A percentile compares a stretch with the other conserved stretches of the same genome.
Evolutionary conservation across 2,113 vertebrate genomes (phyloP).

Genomic region (Trematocara nigrifrons): DNA sequence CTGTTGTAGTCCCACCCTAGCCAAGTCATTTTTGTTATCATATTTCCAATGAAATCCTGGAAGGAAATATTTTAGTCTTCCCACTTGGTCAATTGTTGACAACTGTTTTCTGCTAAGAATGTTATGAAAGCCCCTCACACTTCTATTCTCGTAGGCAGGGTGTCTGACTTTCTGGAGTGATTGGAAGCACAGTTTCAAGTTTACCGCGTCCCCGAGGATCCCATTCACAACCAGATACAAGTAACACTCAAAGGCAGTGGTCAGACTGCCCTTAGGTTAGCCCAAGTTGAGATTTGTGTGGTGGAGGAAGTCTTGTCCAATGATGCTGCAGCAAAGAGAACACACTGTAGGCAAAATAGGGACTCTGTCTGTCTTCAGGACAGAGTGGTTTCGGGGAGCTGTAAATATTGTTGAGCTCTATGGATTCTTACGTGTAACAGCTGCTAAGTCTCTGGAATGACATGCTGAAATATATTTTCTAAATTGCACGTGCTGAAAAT

Average conservation of each 20-base stretch:
- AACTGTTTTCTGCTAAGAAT: neutral
- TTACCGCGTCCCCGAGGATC: neutral
- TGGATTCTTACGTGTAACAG: neutral
- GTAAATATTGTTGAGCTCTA: neutral
- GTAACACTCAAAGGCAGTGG: neutral
- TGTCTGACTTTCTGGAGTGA: neutral
- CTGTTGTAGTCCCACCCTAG: neutral
- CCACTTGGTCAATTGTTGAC: neutral
- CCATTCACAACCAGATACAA: neutral
- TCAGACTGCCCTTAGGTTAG: neutral
- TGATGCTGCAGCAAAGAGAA: neutral
- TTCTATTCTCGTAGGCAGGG: neutral
- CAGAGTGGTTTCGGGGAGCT: neutral
- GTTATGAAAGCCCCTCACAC: neutral
- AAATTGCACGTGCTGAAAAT: neutral
- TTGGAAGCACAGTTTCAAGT: neutral
- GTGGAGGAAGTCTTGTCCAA: neutral
- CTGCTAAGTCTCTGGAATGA: neutral
- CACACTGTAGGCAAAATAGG: neutral
- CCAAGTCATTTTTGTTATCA: rapidly evolving
- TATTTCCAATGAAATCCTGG: neutral
- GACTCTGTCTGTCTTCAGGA: neutral
- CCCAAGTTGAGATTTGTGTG: neutral
- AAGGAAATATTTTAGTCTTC: neutral
- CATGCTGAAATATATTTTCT: neutral